Conservation (phyloP, 2,797 vertebrate genomes). For the Borostomias antarcticus region DNA sequence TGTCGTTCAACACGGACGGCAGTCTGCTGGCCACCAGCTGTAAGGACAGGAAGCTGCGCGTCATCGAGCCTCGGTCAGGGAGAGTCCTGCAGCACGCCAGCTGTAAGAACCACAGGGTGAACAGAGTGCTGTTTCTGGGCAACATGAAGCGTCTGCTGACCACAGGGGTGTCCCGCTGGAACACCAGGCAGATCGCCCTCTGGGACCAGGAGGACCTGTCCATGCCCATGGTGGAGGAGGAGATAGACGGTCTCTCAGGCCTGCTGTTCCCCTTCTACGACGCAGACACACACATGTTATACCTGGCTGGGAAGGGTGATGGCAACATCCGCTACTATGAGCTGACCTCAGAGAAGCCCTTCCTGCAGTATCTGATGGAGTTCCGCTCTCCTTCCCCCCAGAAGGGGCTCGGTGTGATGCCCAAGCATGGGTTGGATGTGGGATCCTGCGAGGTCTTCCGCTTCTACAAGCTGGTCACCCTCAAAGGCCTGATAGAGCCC, state of each 20-base stretch:
- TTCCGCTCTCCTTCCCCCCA: slow-evolving; percentile 93
- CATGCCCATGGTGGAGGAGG: slow-evolving; percentile 93
- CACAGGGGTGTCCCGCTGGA: slow-evolving; percentile 96
- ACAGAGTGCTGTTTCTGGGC: slow-evolving; percentile 94
- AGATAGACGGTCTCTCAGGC: slow-evolving; percentile 95
- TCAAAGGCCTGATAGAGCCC: slow-evolving; percentile 95
- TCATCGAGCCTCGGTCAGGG: slow-evolving; percentile 94
- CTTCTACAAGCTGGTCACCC: slow-evolving; percentile 96
- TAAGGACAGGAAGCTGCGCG: slow-evolving; percentile 93
- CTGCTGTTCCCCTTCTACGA: slow-evolving; percentile 97
- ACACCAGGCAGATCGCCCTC: slow-evolving; percentile 95
- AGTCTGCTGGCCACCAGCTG: slow-evolving; percentile 94
- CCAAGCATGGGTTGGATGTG: slow-evolving; percentile 95
- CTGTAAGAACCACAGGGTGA: slow-evolving; percentile 96
- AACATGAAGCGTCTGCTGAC: slow-evolving; percentile 94
- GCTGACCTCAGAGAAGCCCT: slow-evolving; percentile 92
- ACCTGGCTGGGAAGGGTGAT: slow-evolving; percentile 97
- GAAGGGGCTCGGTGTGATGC: slow-evolving; percentile 97
- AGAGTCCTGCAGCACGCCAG: slow-evolving; percentile 91
- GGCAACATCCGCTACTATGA: slow-evolving; percentile 99
- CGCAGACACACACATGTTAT: slow-evolving; percentile 96
- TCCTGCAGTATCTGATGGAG: slow-evolving; percentile 95
- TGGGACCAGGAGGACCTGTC: slow-evolving; percentile 99
- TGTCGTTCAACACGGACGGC: slow-evolving; percentile 96
- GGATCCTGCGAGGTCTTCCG: slow-evolving; percentile 92